phyloP scores from a whole-genome alignment of 2,888 invertebrate species.

The Tetragnatha montana region DNA sequence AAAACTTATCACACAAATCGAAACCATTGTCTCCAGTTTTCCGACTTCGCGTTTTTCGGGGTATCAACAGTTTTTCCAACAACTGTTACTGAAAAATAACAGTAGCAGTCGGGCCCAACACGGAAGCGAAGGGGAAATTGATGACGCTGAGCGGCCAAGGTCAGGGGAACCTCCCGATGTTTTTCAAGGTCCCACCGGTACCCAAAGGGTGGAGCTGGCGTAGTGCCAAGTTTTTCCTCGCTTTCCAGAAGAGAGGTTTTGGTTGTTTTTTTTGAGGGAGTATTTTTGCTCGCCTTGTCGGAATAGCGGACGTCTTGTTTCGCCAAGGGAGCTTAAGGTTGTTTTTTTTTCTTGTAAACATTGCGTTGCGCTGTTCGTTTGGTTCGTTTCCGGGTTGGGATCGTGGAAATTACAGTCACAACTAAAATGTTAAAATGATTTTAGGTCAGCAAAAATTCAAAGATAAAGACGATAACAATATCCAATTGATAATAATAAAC shows the following conservation, averaged over 20 bases:
- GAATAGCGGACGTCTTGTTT: too few relatives aligned
- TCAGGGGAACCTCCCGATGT: slow-evolving; percentile 50
- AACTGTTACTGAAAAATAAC: slow-evolving; percentile 12
- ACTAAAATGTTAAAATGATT: too few relatives aligned
- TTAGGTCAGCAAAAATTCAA: too few relatives aligned
- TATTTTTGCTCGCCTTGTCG: neutral
- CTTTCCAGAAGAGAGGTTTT: too few relatives aligned
- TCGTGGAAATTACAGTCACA: too few relatives aligned
- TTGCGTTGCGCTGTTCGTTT: too few relatives aligned
- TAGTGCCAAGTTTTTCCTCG: slow-evolving; percentile 20
- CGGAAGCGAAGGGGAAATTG: slow-evolving; percentile 54
- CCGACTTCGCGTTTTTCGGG: neutral
- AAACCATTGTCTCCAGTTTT: neutral
- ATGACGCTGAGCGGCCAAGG: slow-evolving; percentile 52
- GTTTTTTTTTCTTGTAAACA: too few relatives aligned
- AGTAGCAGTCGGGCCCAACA: slow-evolving; percentile 20
- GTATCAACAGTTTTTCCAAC: too few relatives aligned
- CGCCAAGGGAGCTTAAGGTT: too few relatives aligned
- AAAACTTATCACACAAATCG: neutral
- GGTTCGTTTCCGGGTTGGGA: too few relatives aligned
- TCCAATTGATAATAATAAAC: too few relatives aligned
- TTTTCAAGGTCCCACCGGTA: slow-evolving; percentile 52
- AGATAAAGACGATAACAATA: too few relatives aligned
- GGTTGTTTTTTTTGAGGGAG: neutral
- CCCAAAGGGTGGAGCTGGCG: slow-evolving; percentile 44